Base-by-base conservation (phyloP, 2,797 vertebrate genomes). In the Alfaro cultratus region DNA sequence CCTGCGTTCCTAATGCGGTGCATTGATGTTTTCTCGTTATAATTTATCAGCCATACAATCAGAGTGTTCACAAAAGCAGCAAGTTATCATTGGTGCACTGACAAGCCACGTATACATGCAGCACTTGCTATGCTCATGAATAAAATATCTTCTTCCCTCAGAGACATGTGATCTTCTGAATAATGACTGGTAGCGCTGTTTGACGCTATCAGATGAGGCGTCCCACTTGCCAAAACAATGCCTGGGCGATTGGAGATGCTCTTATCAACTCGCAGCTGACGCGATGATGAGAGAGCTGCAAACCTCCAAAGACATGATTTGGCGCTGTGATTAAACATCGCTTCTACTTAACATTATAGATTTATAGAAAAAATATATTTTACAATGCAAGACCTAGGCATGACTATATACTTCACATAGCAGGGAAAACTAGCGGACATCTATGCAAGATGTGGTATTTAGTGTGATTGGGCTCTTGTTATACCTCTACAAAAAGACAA, bases 151-250 rank as follows among this genome's bases (percentile, higher is more conserved):
- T 9, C 49, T 81, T 82, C 74, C 75, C 47, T 81, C 36, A 47
- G 45, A 83, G 68, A 80, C 79, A 81, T 87, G 82, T 81, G 87
- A 90, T 83, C 73, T 73, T 81, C 78, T 80, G 83, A 88, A 86
- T 88, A 86, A 86, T 81, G 79, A 77, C 77, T 5, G 49, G 68
- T 72, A 75, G 81, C 57, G 74, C 74, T 73, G 45, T 79, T 77
- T 83, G 83, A 83, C 31, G 12, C 74, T 86, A 91, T 89, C 84
- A 82, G 80, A 85, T 88, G 74, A 83, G 85, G 86, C 87, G 86
- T 83, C 75, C 86, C 88, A 89, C 90, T 92, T 90, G 87, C 76
- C 86, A 80, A 90, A 88, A 94, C 90, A 93, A 94, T 91, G 83
- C 80, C 87, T 73, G 87, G 71, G 72, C 80, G 81, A 93, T 91